Conservation (phyloP, 2,113 vertebrate genomes). For the Xiphophorus maculatus region DNA sequence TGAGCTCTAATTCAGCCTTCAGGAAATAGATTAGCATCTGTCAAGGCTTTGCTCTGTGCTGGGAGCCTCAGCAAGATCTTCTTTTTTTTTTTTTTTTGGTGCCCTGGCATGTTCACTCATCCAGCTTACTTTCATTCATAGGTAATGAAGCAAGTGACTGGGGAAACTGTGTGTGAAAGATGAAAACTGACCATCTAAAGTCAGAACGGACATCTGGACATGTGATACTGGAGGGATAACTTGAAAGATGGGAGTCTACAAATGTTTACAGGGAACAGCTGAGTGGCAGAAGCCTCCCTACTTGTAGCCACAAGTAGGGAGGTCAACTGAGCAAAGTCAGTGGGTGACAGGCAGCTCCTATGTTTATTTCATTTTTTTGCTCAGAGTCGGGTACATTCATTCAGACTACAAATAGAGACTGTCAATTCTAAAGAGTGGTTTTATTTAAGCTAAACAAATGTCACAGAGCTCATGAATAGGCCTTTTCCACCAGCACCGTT, state of each 20-base stretch:
- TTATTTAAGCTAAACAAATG: too few relatives aligned
- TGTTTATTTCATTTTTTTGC: too few relatives aligned
- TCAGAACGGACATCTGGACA: constrained; percentile 55
- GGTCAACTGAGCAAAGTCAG: not conserved
- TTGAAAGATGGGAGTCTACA: constrained; percentile 33
- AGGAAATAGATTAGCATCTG: constrained; percentile 64
- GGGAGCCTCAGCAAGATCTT: constrained; percentile 49
- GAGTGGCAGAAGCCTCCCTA: not conserved
- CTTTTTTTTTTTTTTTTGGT: constrained; percentile 40
- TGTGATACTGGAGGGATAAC: constrained; percentile 30
- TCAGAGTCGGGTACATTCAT: too few relatives aligned
- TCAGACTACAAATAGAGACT: too few relatives aligned
- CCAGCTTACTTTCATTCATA: constrained; percentile 61
- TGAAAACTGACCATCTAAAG: constrained; percentile 30
- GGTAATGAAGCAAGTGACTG: constrained; percentile 57
- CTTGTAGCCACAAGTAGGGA: not conserved
- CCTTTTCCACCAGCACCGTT: too few relatives aligned
- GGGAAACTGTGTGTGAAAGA: constrained; percentile 38
- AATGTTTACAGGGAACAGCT: constrained; percentile 58
- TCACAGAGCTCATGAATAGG: too few relatives aligned
- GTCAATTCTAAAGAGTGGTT: too few relatives aligned
- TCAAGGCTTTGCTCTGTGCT: constrained; percentile 41
- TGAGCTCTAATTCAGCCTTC: constrained; percentile 57
- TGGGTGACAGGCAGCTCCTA: too few relatives aligned
- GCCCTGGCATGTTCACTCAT: constrained; percentile 55